phyloP scores from a whole-genome alignment of 1,140 invertebrate species.

The Ganaspis sp. region DNA sequence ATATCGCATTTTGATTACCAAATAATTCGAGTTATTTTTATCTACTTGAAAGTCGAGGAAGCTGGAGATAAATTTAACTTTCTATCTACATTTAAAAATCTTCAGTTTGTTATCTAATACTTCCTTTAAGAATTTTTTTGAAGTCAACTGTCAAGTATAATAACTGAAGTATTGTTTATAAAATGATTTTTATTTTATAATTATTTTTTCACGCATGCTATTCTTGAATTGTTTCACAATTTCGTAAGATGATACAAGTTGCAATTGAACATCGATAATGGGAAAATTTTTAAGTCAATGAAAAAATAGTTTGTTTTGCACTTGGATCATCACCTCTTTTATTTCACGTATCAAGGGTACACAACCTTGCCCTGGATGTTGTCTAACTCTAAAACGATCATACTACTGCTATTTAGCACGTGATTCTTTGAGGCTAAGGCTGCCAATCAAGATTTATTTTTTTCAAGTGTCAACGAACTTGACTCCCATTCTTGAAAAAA shows the following conservation, averaged over 20 bases:
- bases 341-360: slow-evolving; percentile 24
- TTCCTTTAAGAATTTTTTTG: background rate
- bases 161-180: slow-evolving; percentile 3
- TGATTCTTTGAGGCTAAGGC: background rate
- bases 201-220: background rate
- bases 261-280: background rate
- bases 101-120: background rate
- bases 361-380: slow-evolving; percentile 24
- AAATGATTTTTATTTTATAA: background rate
- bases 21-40: background rate
- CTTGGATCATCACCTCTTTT: slow-evolving; percentile 20
- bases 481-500: background rate
- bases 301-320: background rate
- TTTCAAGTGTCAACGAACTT: slow-evolving; percentile 7
- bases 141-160: background rate
- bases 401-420: slow-evolving; percentile 17
- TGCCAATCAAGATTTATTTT: background rate
- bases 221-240: background rate
- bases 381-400: slow-evolving; percentile 1
- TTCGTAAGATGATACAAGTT: background rate
- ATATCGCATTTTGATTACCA: too few species aligned
- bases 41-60: too few species aligned
- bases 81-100: background rate
- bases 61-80: background rate
- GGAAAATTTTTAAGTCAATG: background rate